Evolutionary conservation across 2,797 vertebrate genomes (phyloP), one percentile per base, ranked within the genome.

Genomic region (Tachyglossus aculeatus): DNA sequence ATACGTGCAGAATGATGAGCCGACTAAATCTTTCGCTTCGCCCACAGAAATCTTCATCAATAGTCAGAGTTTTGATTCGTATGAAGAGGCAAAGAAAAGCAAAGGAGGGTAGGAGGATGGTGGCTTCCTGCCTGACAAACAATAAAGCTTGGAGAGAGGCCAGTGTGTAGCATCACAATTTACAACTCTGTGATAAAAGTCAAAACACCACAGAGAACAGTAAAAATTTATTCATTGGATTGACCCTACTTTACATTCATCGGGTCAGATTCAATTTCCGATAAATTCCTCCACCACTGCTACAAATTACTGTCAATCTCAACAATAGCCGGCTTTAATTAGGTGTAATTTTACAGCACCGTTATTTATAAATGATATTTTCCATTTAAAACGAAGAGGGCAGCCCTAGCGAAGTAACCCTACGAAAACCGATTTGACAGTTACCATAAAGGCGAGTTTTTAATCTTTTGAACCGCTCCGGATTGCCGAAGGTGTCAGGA

Each of bases 181-280:
- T 57, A 62, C 59, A 67, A 76, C 86, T 75, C 67, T 84, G n/a
- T 56, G 62, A 47, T 57, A 74, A 71, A 62, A 85, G 67, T 76
- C 77, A 62, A 84, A 90, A 71, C 65, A 66, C 80, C 86, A 60
- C 60, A 53, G 64, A 66, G 63, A 50, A 84, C 71, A 67, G 76
- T 63, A 67, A 77, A 75, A 82, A 75, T 33, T 24, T 60, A 80
- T 77, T 88, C 53, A 55, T 71, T 74, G 9, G 67, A 81, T 73
- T 6, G 7, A 82, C 78, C 83, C 8, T 0, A 51, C 71, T 76
- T 78, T 19, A 2, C 13, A 64, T 38, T 62, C n/a, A 55, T 66
- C 34, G 62, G 75, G 80, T 71, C 39, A 32, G 74, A 85, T 72
- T 80, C 68, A 63, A 37, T 80, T 89, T 87, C 84, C 67, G 83